Evolutionary conservation across 1,140 invertebrate species (phyloP).

Genomic region (Pogonomyrmex californicus): DNA sequence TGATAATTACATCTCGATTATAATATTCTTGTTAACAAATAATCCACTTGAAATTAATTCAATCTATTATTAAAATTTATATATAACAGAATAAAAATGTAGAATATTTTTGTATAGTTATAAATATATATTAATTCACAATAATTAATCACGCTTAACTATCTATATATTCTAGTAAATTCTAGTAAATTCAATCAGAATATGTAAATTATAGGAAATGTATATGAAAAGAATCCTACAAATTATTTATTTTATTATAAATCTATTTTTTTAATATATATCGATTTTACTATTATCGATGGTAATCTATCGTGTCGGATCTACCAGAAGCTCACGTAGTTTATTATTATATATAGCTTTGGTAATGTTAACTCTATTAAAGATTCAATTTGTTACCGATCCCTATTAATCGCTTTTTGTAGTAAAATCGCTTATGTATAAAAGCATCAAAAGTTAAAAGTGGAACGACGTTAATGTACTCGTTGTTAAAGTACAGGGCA

Average conservation of each 20-base stretch:
- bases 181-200: constrained; percentile 8
- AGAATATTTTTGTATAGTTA: not conserved
- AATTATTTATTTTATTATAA: constrained; percentile 26
- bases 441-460: constrained; percentile 34
- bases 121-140: not conserved
- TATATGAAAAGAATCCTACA: not conserved
- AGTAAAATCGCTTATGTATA: not conserved
- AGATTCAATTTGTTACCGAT: constrained; percentile 17
- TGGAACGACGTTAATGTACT: constrained; percentile 58
- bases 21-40: not conserved
- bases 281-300: constrained; percentile 11
- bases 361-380: constrained; percentile 33
- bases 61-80: not conserved
- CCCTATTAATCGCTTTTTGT: not conserved
- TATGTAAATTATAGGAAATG: not conserved
- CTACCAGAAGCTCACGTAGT: constrained; percentile 9
- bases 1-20: not conserved
- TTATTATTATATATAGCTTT: constrained; percentile 29
- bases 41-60: not conserved
- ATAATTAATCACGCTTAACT: constrained; percentile 32
- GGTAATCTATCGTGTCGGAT: not conserved
- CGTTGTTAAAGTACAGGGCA: constrained; percentile 36
- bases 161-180: not conserved
- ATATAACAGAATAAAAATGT: not conserved
- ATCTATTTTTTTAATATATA: constrained; percentile 30